Percentiles rank a stretch among this genome's conserved stretches.
phyloP scores from a whole-genome alignment of 2,797 vertebrate genomes.

The Emydoidea blandingii region DNA sequence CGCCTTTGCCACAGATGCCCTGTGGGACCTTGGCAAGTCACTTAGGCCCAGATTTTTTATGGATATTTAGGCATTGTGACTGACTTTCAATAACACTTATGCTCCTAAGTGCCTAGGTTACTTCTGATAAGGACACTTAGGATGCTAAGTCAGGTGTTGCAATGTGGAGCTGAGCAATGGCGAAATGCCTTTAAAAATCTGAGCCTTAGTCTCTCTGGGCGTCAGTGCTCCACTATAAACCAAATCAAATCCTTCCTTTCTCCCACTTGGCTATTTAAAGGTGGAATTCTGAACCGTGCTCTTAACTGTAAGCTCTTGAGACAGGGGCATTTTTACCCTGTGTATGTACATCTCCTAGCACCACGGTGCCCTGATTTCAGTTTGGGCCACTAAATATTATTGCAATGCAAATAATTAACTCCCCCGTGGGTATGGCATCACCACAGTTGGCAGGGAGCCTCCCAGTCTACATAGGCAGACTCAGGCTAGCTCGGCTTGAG shows the following conservation, averaged over 20 bases:
- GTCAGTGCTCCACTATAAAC: not conserved
- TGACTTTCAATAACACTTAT: not conserved
- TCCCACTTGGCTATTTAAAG: not conserved
- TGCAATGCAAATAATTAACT: not conserved
- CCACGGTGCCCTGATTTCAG: not conserved
- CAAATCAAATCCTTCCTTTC: not conserved
- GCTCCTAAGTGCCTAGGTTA: not conserved
- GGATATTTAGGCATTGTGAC: not conserved
- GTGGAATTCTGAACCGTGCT: not conserved
- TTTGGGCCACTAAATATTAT: not conserved
- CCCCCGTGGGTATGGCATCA: no score
- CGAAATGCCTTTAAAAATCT: not conserved
- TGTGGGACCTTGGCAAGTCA: rapidly evolving
- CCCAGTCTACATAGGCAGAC: no score
- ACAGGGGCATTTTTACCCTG: not conserved
- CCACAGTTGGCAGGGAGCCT: no score
- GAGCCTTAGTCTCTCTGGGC: not conserved
- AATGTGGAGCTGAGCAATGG: not conserved
- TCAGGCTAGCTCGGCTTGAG: no score
- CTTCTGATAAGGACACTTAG: not conserved
- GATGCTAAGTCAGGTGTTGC: not conserved
- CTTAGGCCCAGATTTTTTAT: not conserved
- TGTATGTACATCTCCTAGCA: not conserved
- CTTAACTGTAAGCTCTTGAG: not conserved
- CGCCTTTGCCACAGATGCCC: not conserved